Base-by-base conservation (phyloP, 2,113 vertebrate species). In the Lichenostomus cassidix region DNA sequence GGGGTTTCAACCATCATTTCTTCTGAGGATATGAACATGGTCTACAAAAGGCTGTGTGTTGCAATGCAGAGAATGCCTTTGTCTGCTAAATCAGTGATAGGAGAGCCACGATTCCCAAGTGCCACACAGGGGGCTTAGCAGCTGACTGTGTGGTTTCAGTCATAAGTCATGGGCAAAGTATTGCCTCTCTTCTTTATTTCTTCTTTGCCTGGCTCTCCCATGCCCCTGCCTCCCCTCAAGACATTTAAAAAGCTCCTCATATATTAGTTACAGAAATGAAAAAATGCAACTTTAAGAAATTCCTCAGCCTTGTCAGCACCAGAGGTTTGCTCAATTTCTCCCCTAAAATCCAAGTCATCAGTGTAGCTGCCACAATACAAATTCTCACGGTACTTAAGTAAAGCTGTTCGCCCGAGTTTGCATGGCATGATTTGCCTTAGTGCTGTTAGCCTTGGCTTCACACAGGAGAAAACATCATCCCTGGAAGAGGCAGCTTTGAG, bases 41-140 rank as follows among this genome's bases (percentile, higher is more conserved):
- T 47, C 90, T 81, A 47, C 52, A 44, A 75, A 71, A 80, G 87
- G 71, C 82, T 87, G 46, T 41, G 52, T 94, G 92, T 90, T 95
- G 96, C 88, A 97, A 94, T 69, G 89, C 84, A 71, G 74, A 87
- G 46, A 79, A 82, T 81, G 93, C 41, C 47, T 93, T 90, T 96
- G 94, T 83, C 86, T 95, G 82, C 84, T 69, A 35, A 85, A 85
- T 44, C 24, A 23, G 25, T 15, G 87, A 91, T 33, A 92, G 81
- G n/a, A 87, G 50, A 73, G 49, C 65, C 87, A 60, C 0, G 2
- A 92, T 60, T 88, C 79, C 82, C 3, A 1, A 90, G 71, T 78
- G 67, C 64, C 50, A 41, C 18, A 6, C 24, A 33, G 82, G 60
- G 68, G 63, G 75, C 64, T 79, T 41, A 59, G 60, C 64, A 87